These are phyloP conservation scores for Zophobas atratus DNA, from an alignment of 1,140 invertebrate genomes.

Conservation along the genomic window DNA sequence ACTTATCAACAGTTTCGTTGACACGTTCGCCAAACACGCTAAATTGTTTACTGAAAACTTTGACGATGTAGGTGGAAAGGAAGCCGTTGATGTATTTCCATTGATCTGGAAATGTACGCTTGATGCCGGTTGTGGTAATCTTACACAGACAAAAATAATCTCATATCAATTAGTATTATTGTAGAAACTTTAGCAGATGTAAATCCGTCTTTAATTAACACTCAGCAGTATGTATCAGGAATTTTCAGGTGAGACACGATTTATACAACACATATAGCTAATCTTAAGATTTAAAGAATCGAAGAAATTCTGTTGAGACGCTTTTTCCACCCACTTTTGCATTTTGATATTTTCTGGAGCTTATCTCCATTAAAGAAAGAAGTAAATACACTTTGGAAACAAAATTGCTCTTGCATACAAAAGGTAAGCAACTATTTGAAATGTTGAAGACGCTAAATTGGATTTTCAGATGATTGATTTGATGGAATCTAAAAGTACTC, in stretches of 20 bases:
- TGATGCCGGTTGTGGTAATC: background rate
- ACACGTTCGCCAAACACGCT: conserved; percentile 4
- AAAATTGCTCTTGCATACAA: background rate
- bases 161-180: background rate
- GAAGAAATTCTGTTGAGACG: background rate
- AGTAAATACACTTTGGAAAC: background rate
- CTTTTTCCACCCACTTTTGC: background rate
- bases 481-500: background rate
- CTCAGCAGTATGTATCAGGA: background rate
- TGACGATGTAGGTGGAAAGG: background rate
- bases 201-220: background rate
- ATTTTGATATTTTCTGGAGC: no score
- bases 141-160: background rate
- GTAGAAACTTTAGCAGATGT: conserved; percentile 5
- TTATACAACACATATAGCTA: no score
- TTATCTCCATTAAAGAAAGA: background rate
- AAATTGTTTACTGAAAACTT: background rate
- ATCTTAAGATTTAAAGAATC: background rate
- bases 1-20: conserved; percentile 2
- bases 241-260: no score
- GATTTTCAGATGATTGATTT: conserved; percentile 1
- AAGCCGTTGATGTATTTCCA: background rate
- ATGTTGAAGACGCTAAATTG: background rate
- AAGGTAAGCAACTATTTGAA: background rate
- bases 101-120: background rate